phyloP scores from a whole-genome alignment of 2,888 invertebrate genomes.

The Pristionchus maxplancki region DNA sequence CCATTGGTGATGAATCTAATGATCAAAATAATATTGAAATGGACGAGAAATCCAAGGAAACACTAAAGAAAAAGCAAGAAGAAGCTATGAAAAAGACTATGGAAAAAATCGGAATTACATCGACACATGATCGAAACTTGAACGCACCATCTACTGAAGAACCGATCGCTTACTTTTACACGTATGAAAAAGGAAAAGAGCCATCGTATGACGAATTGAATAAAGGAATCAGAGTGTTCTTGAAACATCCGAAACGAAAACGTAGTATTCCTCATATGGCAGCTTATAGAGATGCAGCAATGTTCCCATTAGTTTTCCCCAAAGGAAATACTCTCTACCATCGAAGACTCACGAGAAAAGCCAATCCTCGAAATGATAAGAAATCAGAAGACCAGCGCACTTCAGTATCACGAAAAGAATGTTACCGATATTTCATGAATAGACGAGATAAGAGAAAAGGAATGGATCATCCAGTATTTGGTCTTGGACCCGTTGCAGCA shows the following conservation, averaged over 20 bases:
- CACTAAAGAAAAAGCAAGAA: neutral
- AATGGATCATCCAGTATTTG: neutral
- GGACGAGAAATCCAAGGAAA: neutral
- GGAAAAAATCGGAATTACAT: neutral
- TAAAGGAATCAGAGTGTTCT: neutral
- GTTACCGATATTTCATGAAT: neutral
- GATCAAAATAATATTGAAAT: too few relatives aligned
- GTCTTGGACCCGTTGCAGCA: neutral
- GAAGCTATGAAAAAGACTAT: neutral
- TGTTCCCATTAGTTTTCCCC: neutral
- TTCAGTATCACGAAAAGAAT: neutral
- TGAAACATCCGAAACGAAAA: neutral
- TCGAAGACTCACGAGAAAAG: neutral
- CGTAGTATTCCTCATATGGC: neutral
- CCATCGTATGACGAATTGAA: neutral
- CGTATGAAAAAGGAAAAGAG: neutral
- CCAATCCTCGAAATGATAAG: neutral
- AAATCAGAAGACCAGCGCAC: neutral
- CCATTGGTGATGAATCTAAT: neutral
- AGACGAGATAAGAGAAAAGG: neutral
- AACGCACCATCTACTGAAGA: neutral
- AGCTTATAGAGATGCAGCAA: neutral
- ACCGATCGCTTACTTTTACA: neutral
- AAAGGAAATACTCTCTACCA: neutral
- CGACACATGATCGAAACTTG: neutral